phyloP scores from a whole-genome alignment of 2,888 invertebrate genomes.

The Laspeyria flexula region DNA sequence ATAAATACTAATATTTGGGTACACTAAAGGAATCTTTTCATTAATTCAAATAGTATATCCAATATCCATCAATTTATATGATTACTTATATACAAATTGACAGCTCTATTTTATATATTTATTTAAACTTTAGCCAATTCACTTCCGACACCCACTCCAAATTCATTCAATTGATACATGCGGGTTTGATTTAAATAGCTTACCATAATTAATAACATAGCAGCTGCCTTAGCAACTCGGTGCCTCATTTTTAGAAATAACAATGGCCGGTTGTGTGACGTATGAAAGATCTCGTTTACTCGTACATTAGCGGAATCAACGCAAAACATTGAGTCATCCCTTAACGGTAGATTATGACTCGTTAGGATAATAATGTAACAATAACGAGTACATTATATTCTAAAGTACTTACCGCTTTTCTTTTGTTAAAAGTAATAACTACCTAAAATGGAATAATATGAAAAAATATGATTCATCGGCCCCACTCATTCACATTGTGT shows the following conservation, averaged over 20 bases:
- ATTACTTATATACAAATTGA: too few relatives aligned
- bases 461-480: not conserved
- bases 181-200: too few relatives aligned
- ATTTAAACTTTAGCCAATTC: too few relatives aligned
- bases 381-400: conserved; percentile 14
- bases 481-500: not conserved
- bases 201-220: not conserved
- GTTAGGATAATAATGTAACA: conserved; percentile 30
- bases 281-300: not conserved
- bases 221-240: not conserved
- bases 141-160: not conserved
- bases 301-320: conserved; percentile 4
- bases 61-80: too few relatives aligned
- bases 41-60: too few relatives aligned
- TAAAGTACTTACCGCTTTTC: not conserved
- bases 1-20: too few relatives aligned
- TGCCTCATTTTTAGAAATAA: conserved; percentile 8
- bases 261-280: conserved; percentile 8
- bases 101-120: too few relatives aligned
- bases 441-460: not conserved
- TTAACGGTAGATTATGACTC: conserved; percentile 10
- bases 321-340: conserved; percentile 21
- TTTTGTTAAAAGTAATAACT: conserved; percentile 15
- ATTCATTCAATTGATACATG: not conserved
- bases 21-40: too few relatives aligned